Percentiles rank a stretch among this genome's conserved stretches.
These are phyloP conservation scores for Heliornis fulica DNA, from an alignment of 2,113 vertebrate species.

Conservation along the genomic window DNA sequence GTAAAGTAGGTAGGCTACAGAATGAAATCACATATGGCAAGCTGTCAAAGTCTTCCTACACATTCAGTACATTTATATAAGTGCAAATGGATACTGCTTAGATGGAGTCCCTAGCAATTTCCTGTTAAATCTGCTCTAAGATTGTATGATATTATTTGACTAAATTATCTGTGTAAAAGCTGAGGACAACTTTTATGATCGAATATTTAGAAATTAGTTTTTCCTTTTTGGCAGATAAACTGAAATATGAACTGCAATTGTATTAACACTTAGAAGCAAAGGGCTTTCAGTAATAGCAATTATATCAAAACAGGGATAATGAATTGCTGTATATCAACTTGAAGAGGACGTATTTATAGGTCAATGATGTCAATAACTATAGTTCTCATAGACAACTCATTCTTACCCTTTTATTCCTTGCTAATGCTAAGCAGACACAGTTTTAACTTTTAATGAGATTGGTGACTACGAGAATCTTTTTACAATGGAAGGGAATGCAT, in stretches of 20 bases:
- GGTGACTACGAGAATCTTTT: constrained; percentile 18
- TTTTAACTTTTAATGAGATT: constrained; percentile 60
- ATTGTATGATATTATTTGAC: constrained; percentile 84
- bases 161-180: constrained; percentile 79
- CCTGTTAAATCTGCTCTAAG: constrained; percentile 74
- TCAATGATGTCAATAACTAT: constrained; percentile 75
- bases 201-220: constrained; percentile 83
- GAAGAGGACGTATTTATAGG: constrained; percentile 75
- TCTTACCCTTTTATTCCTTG: constrained; percentile 56
- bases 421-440: constrained; percentile 40
- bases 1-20: constrained; percentile 90
- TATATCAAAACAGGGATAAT: constrained; percentile 75
- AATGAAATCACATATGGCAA: constrained; percentile 92
- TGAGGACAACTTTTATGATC: constrained; percentile 78
- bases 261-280: constrained; percentile 76
- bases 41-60: constrained; percentile 87
- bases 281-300: constrained; percentile 74
- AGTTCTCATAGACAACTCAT: constrained; percentile 61
- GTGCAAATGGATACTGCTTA: constrained; percentile 90
- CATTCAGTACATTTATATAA: constrained; percentile 94
- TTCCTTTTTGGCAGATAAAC: constrained; percentile 73
- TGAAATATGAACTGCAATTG: constrained; percentile 75
- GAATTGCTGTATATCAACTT: constrained; percentile 70
- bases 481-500: neutral
- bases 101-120: constrained; percentile 76